Conservation (phyloP, 1,140 invertebrate genomes). For the Homalodisca vitripennis region DNA sequence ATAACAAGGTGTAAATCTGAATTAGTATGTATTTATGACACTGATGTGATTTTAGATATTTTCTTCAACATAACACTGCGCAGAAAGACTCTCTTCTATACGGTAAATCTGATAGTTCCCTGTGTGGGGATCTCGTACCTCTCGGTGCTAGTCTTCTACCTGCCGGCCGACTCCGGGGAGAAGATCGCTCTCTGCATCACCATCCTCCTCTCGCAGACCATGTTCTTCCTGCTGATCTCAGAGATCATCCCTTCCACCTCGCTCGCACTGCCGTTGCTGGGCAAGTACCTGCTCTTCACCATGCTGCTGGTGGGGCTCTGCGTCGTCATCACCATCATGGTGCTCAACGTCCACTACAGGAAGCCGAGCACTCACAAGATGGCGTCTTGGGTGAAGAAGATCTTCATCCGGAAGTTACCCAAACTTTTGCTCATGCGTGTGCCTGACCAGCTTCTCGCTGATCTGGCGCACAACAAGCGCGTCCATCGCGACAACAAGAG, state of each 20-base stretch:
- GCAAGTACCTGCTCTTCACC: conserved; percentile 98
- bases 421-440: conserved; percentile 83
- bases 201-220: conserved; percentile 96
- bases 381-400: conserved; percentile 84
- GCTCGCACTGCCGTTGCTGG: conserved; percentile 91
- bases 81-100: conserved; percentile 94
- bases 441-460: conserved; percentile 74
- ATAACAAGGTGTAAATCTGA: too few species aligned
- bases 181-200: conserved; percentile 98
- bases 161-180: conserved; percentile 98
- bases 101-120: conserved; percentile 92
- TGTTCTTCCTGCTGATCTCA: conserved; percentile 98
- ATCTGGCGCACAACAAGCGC: conserved; percentile 77
- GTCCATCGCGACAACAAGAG: conserved; percentile 51
- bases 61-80: conserved; percentile 97
- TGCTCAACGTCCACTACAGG: conserved; percentile 98
- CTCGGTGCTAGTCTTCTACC: conserved; percentile 92
- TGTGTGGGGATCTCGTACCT: conserved; percentile 92
- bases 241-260: conserved; percentile 99
- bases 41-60: conserved; percentile 85
- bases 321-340: conserved; percentile 95
- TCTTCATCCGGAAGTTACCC: conserved; percentile 84
- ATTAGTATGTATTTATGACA: too few species aligned
- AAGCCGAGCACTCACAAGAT: conserved; percentile 98
- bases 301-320: conserved; percentile 97